phyloP scores from a whole-genome alignment of 1,140 invertebrate species.

The Akabosia matsudoensis region DNA sequence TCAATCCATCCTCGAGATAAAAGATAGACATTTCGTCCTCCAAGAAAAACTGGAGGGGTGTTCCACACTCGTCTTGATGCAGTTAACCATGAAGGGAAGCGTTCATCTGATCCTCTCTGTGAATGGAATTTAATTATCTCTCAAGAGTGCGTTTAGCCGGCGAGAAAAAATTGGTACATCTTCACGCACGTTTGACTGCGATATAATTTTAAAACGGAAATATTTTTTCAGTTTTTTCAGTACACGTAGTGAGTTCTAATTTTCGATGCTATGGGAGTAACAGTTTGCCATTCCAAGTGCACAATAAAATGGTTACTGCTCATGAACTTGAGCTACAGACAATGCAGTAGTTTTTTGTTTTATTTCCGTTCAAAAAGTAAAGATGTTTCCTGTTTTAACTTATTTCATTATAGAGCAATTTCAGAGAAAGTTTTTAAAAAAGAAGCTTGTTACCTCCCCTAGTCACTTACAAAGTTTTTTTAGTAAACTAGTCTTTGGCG shows the following conservation, averaged over 20 bases:
- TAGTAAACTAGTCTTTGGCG: neutral
- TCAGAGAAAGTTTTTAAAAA: too few species aligned
- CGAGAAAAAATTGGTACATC: constrained; percentile 35
- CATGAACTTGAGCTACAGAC: too few species aligned
- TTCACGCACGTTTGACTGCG: neutral
- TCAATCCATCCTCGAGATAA: too few species aligned
- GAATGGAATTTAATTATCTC: constrained; percentile 47
- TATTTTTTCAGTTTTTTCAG: too few species aligned
- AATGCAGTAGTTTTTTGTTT: too few species aligned
- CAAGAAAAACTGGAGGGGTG: neutral
- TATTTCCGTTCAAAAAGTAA: too few species aligned
- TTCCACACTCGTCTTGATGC: neutral
- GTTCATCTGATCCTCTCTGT: constrained; percentile 33
- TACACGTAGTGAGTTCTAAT: too few species aligned
- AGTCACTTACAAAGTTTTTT: constrained; percentile 21
- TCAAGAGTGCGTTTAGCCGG: constrained; percentile 40
- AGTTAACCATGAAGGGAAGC: constrained; percentile 12
- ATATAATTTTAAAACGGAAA: neutral
- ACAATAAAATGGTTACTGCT: too few species aligned
- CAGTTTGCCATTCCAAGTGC: too few species aligned
- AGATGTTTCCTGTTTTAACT: constrained; percentile 19
- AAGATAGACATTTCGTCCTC: neutral
- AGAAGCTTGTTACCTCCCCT: too few species aligned
- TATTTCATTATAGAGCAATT: constrained; percentile 21
- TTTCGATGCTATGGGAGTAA: too few species aligned